Percentiles rank a stretch among this genome's conserved stretches.
These are phyloP conservation scores for Apocrypta bakeri DNA, from an alignment of 1,140 invertebrate genomes.

Conservation along the genomic window DNA sequence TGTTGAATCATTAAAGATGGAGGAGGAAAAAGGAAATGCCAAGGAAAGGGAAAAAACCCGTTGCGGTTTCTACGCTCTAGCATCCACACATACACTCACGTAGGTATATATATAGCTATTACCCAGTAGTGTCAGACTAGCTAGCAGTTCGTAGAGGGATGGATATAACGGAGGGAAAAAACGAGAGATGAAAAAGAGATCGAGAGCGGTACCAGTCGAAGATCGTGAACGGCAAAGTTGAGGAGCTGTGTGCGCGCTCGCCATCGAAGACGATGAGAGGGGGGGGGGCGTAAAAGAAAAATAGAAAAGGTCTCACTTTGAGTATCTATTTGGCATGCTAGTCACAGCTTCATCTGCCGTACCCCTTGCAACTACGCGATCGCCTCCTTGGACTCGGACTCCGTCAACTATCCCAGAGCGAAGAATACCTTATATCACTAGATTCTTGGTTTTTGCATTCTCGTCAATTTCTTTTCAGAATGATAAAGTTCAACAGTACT, in stretches of 20 bases:
- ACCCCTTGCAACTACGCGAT: not conserved
- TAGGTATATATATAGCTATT: not conserved
- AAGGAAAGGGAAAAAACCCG: not conserved
- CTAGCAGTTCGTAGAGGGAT: not conserved
- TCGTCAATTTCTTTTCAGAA: not conserved
- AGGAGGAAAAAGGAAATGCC: slow-evolving; percentile 11
- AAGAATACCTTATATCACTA: no score
- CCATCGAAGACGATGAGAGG: not conserved
- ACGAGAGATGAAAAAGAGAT: not conserved
- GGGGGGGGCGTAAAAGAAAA: slow-evolving; percentile 14
- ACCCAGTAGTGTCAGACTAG: no score
- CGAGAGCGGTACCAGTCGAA: not conserved
- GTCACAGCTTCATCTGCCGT: slow-evolving; percentile 36
- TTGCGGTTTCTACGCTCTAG: not conserved
- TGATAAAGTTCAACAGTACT: slow-evolving; percentile 19
- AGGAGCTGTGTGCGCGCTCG: not conserved
- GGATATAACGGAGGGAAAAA: no score
- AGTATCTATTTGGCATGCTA: slow-evolving; percentile 59
- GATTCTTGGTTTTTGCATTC: not conserved
- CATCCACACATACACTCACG: no score
- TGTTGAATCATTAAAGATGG: slow-evolving; percentile 46
- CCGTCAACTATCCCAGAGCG: no score
- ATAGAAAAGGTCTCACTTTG: slow-evolving; percentile 55
- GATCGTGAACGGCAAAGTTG: not conserved
- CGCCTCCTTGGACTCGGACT: no score